phyloP scores from a whole-genome alignment of 2,113 vertebrate genomes.

The Melanocharis versteri region DNA sequence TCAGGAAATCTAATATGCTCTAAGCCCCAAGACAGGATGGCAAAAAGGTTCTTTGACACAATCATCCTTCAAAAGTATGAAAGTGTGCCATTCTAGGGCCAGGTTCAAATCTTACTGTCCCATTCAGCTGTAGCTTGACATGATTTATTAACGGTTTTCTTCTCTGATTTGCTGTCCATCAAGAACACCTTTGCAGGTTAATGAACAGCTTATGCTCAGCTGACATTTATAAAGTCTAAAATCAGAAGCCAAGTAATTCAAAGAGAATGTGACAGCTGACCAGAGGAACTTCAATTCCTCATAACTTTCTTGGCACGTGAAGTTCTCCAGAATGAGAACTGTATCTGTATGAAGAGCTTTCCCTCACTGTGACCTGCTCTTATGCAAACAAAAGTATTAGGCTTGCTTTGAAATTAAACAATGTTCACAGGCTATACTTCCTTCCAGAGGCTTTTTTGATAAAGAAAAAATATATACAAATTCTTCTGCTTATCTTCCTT shows the following conservation, averaged over 20 bases:
- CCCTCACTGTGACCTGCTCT: neutral
- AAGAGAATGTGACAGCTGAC: neutral
- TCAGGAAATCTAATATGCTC: neutral
- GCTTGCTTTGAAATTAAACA: conserved; percentile 29
- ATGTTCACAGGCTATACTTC: neutral
- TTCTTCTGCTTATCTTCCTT: neutral
- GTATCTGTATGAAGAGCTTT: neutral
- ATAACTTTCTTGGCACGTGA: neutral
- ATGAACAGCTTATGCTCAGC: neutral
- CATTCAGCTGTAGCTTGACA: neutral
- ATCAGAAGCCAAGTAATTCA: neutral
- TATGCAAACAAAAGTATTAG: neutral
- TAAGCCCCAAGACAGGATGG: neutral
- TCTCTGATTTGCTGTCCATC: neutral
- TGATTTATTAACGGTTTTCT: neutral
- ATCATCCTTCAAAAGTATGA: neutral
- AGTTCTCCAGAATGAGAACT: neutral
- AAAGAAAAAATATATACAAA: neutral
- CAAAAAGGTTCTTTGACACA: neutral
- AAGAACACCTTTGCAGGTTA: neutral
- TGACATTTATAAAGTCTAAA: neutral
- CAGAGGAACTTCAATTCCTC: neutral
- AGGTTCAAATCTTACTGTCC: neutral
- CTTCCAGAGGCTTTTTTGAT: neutral
- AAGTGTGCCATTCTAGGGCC: neutral